phyloP scores from a whole-genome alignment of 2,113 vertebrate genomes.

The Chionodraco myersi region DNA sequence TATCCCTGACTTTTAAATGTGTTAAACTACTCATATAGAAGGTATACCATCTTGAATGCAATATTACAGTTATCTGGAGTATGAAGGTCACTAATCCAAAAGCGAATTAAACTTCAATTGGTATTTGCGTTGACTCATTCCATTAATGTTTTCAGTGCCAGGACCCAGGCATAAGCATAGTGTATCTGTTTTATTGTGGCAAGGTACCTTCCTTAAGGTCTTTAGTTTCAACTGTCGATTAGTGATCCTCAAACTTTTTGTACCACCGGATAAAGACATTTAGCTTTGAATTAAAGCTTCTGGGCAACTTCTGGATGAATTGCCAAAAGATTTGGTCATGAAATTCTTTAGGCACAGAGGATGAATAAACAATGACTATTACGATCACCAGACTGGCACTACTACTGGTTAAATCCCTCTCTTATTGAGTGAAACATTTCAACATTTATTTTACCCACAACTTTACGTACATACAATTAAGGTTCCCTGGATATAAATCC shows the following conservation, averaged over 20 bases:
- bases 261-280: not conserved
- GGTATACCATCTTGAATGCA: not conserved
- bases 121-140: not conserved
- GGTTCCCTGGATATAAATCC: not conserved
- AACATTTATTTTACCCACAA: not conserved
- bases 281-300: not conserved
- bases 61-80: not conserved
- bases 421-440: not conserved
- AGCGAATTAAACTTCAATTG: not conserved
- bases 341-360: not conserved
- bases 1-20: too few species aligned
- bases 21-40: not conserved
- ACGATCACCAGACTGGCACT: not conserved
- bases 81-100: not conserved
- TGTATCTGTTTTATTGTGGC: slow-evolving; percentile 22
- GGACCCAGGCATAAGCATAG: not conserved
- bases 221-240: not conserved
- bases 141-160: not conserved
- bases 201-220: not conserved
- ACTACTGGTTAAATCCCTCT: not conserved
- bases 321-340: not conserved
- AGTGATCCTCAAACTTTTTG: not conserved
- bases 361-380: not conserved
- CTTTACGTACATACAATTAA: too few species aligned
- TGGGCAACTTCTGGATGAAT: not conserved